phyloP scores from a whole-genome alignment of 2,888 invertebrate species.

The Suillia variegata region DNA sequence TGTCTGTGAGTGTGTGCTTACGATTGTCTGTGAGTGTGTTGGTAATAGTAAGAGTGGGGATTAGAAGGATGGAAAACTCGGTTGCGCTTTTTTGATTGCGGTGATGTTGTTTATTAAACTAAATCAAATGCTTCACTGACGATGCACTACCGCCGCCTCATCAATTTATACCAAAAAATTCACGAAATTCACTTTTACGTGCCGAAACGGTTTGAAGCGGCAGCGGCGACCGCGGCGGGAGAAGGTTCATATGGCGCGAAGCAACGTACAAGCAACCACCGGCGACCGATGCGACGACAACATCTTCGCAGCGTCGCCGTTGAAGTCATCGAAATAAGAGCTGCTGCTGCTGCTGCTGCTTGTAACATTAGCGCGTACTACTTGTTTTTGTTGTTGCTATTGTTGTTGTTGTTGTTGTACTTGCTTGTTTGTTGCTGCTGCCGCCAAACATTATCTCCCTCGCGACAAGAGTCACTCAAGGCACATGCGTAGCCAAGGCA shows the following conservation, averaged over 20 bases:
- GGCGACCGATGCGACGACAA: constrained; percentile 12
- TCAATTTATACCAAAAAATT: constrained; percentile 62
- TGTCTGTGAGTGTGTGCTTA: too few relatives aligned
- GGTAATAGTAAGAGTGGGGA: constrained; percentile 33
- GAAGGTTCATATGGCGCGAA: constrained; percentile 34
- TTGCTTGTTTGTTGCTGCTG: neutral
- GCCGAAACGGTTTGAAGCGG: too few relatives aligned
- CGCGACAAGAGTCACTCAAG: too few relatives aligned
- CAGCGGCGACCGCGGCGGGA: too few relatives aligned
- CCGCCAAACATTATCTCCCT: neutral
- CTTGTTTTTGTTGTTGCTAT: too few relatives aligned
- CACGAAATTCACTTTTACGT: constrained; percentile 33
- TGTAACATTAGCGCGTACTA: constrained; percentile 15
- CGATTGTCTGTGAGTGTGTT: constrained; percentile 20
- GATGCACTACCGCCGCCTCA: constrained; percentile 57
- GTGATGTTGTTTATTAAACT: constrained; percentile 58
- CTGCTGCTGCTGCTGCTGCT: constrained; percentile 5
- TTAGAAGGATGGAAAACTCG: constrained; percentile 40
- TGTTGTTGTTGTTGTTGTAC: neutral
- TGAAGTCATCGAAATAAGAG: neutral
- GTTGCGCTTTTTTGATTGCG: constrained; percentile 35
- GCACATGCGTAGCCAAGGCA: constrained; percentile 40
- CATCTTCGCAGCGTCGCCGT: constrained; percentile 13
- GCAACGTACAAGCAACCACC: constrained; percentile 29
- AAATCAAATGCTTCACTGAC: constrained; percentile 62